phyloP scores from a whole-genome alignment of 2,113 vertebrate genomes.

The Genyomyrus donnyi region DNA sequence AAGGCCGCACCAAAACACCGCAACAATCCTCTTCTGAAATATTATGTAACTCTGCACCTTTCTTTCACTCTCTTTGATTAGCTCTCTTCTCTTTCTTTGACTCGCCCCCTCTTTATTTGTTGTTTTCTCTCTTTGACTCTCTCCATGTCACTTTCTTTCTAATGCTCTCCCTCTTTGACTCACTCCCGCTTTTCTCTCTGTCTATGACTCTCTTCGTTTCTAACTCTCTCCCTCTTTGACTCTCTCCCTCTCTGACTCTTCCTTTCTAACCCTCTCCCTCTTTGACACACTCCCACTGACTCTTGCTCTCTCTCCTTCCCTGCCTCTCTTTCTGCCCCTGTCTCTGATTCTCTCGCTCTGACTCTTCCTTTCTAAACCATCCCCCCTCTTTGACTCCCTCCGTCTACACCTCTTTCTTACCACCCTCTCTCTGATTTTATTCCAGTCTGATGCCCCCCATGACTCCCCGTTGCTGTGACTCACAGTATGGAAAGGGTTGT shows the following conservation, averaged over 20 bases:
- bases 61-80: not conserved
- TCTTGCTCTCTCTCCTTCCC: not conserved
- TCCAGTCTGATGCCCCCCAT: not conserved
- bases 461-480: constrained; percentile 25
- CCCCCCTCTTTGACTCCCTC: not conserved
- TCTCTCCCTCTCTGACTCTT: not conserved
- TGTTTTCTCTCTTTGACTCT: not conserved
- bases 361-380: not conserved
- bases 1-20: not conserved
- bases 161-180: not conserved
- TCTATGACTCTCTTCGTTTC: not conserved
- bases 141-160: not conserved
- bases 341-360: not conserved
- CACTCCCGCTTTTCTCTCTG: not conserved
- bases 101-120: not conserved
- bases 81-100: not conserved
- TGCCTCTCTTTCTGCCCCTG: not conserved
- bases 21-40: not conserved
- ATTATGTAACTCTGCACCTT: not conserved
- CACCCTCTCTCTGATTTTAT: not conserved
- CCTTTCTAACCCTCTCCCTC: not conserved
- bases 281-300: not conserved
- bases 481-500: constrained; percentile 75
- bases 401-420: not conserved
- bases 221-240: not conserved